Evolutionary conservation across 2,888 invertebrate species (phyloP).

Genomic region (Ariolimax columbianus): DNA sequence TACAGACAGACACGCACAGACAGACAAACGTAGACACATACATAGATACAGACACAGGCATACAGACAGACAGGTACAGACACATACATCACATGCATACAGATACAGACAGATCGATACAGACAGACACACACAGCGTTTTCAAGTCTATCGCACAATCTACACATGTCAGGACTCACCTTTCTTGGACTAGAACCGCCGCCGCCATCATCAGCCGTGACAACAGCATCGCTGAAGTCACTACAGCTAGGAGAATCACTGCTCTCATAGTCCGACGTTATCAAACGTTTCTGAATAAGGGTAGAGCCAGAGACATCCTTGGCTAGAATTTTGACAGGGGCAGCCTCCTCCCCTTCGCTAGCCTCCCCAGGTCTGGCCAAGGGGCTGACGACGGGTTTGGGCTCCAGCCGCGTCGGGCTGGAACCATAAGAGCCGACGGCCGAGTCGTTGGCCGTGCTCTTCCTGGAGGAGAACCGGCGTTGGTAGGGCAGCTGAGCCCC

Average conservation of each 20-base stretch:
- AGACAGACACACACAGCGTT: too few relatives aligned
- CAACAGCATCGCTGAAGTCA: constrained; percentile 77
- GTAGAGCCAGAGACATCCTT: neutral
- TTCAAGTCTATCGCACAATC: too few relatives aligned
- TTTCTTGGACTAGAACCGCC: constrained; percentile 66
- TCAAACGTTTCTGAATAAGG: constrained; percentile 66
- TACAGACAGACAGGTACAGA: too few relatives aligned
- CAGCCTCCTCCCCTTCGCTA: neutral
- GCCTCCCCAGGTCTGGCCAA: constrained; percentile 34
- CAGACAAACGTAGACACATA: too few relatives aligned
- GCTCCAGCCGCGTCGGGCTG: constrained; percentile 24
- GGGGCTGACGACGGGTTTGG: constrained; percentile 17
- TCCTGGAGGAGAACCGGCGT: constrained; percentile 64
- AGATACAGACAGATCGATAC: too few relatives aligned
- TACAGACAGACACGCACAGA: too few relatives aligned
- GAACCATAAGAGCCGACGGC: neutral
- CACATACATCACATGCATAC: too few relatives aligned
- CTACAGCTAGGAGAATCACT: constrained; percentile 80
- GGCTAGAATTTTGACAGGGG: neutral
- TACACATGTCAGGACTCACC: constrained; percentile 48
- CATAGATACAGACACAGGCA: too few relatives aligned
- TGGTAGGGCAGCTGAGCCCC: constrained; percentile 56
- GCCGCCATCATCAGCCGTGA: constrained; percentile 64
- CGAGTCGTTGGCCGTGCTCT: constrained; percentile 56
- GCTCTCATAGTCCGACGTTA: constrained; percentile 79